Evolutionary conservation across 2,797 vertebrate species (phyloP).

Genomic region (Sorex maritimensis): DNA sequence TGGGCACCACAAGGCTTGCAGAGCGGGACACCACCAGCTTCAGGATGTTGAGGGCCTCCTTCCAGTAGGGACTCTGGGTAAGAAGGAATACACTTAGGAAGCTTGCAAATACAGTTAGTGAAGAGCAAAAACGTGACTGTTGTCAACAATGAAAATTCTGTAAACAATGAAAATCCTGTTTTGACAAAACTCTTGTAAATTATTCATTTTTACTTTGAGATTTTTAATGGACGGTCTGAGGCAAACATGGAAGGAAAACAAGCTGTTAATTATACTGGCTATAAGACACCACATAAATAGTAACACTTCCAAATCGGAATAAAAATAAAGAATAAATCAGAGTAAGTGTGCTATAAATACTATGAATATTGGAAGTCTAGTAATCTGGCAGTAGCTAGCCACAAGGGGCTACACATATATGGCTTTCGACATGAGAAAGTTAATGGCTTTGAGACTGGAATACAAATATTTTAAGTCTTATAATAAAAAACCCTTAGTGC

Average conservation of each 20-base stretch:
- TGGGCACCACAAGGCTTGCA: slow-evolving; percentile 98
- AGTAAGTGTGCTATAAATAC: slow-evolving; percentile 16
- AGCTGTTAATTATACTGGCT: background rate
- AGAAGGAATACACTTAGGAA: background rate
- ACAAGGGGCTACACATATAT: background rate
- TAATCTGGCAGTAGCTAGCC: background rate
- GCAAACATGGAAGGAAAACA: slow-evolving; percentile 44
- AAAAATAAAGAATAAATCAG: background rate
- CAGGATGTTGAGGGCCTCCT: slow-evolving; percentile 98
- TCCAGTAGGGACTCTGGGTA: slow-evolving; percentile 97
- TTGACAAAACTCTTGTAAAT: background rate
- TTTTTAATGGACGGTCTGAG: slow-evolving; percentile 22
- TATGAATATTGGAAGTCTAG: slow-evolving; percentile 24
- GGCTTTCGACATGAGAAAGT: slow-evolving; percentile 25
- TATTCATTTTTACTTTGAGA: slow-evolving; percentile 58
- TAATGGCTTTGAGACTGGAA: slow-evolving; percentile 9
- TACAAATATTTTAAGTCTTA: too few relatives aligned
- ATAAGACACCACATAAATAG: background rate
- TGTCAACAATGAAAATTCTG: background rate
- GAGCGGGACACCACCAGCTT: slow-evolving; percentile 99
- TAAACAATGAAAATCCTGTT: background rate
- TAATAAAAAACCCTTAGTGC: too few relatives aligned
- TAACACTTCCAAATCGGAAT: background rate
- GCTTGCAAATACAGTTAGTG: background rate
- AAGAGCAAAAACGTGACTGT: slow-evolving; percentile 10